Percentiles rank a stretch among this genome's conserved stretches.
Evolutionary conservation across 2,113 vertebrate genomes (phyloP).

Genomic region (Centropus bengalensis): DNA sequence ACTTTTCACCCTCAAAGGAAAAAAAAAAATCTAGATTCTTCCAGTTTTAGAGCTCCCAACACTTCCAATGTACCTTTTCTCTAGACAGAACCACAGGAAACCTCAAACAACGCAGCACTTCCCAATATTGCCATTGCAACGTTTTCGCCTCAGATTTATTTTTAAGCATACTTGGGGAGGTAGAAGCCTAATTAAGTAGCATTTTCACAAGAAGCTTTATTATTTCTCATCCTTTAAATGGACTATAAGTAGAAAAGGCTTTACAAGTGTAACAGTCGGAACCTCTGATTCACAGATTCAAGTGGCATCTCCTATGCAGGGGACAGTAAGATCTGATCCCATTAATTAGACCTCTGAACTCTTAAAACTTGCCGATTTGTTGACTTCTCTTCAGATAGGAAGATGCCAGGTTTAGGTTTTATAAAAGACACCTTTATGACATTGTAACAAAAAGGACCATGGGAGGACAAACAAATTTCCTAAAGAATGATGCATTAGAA

Average conservation of each 20-base stretch:
- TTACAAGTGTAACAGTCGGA: background rate
- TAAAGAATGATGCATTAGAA: background rate
- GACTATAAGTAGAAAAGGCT: background rate
- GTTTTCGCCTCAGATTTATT: background rate
- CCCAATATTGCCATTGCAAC: background rate
- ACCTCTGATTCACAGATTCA: constrained; percentile 5
- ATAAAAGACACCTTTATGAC: constrained; percentile 1
- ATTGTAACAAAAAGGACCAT: background rate
- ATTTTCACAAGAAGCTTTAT: constrained; percentile 28
- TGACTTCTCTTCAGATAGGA: background rate
- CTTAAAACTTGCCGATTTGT: background rate
- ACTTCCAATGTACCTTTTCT: background rate
- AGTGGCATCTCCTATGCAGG: background rate
- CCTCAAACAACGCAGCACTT: background rate
- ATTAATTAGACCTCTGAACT: background rate
- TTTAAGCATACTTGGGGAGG: background rate
- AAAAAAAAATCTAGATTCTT: background rate
- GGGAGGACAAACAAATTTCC: background rate
- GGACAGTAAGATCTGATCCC: background rate
- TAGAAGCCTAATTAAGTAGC: background rate
- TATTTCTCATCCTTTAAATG: background rate
- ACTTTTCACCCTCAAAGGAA: background rate
- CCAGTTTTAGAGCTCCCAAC: background rate
- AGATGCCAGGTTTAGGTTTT: constrained; percentile 22
- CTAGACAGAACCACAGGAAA: background rate